Percentiles rank a stretch among this genome's conserved stretches.
phyloP scores from a whole-genome alignment of 2,888 invertebrate species.

The Leptogaster cylindrica region DNA sequence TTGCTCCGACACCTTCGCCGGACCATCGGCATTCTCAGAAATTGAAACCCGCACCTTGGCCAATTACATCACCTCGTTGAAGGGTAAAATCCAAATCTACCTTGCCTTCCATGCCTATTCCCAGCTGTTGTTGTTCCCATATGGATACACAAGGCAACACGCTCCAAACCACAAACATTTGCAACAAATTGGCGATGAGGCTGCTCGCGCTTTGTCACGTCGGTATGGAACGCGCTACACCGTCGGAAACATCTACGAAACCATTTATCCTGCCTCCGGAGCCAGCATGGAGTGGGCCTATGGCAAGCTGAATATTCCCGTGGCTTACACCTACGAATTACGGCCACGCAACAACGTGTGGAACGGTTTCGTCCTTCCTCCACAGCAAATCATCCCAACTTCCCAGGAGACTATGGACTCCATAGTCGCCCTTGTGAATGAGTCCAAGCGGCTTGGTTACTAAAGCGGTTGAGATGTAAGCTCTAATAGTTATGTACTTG shows the following conservation, averaged over 20 bases:
- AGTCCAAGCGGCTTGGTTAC: constrained; percentile 62
- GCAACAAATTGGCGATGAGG: constrained; percentile 55
- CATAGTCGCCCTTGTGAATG: constrained; percentile 63
- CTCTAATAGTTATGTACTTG: too few relatives aligned
- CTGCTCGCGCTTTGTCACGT: constrained; percentile 54
- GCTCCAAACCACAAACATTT: constrained; percentile 64
- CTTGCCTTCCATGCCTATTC: constrained; percentile 78
- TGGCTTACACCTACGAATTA: constrained; percentile 71
- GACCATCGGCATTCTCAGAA: constrained; percentile 74
- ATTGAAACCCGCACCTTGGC: constrained; percentile 67
- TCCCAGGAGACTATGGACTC: constrained; percentile 70
- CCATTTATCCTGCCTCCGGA: constrained; percentile 66
- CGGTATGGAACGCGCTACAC: constrained; percentile 61
- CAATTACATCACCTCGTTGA: constrained; percentile 64
- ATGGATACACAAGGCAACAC: constrained; percentile 65
- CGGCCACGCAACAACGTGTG: constrained; percentile 54
- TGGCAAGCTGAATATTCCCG: constrained; percentile 63
- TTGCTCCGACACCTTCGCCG: constrained; percentile 71
- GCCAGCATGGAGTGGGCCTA: constrained; percentile 72
- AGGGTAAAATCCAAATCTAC: constrained; percentile 67
- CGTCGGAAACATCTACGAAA: constrained; percentile 62
- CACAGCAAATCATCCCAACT: constrained; percentile 68
- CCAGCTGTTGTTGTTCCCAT: constrained; percentile 72
- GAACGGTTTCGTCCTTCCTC: constrained; percentile 71
- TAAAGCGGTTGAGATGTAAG: too few relatives aligned